Base-by-base conservation (phyloP, 1,140 invertebrate genomes). In the Leptinotarsa lineolata region DNA sequence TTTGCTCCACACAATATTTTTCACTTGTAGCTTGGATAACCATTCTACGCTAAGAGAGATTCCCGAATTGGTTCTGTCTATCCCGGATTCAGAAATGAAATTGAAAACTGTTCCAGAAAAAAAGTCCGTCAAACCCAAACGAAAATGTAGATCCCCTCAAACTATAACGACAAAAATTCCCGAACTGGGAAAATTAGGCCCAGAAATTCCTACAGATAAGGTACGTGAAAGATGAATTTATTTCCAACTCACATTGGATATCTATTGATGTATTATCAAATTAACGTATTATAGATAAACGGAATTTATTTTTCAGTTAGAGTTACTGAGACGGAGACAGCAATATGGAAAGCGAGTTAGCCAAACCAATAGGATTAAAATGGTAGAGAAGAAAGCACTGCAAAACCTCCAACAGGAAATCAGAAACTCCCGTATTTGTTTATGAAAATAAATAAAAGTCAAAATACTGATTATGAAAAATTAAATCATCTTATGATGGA, bases 271-370 rank as follows among this genome's bases (percentile, higher is more conserved):
- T 2, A 39, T 39, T 39, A 8, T 8, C 30, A 39, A 8, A 39
- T 39, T 11, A 39, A 39, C 30, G 8, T 39, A 39, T 8, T 11
- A 8, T 39, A 39, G 13, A 61, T 61, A 21, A 61, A 13, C 60
- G 22, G 8, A 39, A 54, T 68, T 21, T 3, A 24, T 21, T 69
- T 77, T 79, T 44, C 44, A 81, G 80, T 39, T 82, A 39, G 77
- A 81, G 54, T 64, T 73, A 22, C 68, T 79, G 68, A 76, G 78
- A 68, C 76, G 73, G 58, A 58, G 79, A 45, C 78, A 80, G 74
- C 66, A 74, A 67, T 83, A 83, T 70, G 82, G 82, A 20, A 79
- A 79, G 67, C 79, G 76, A 64, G 80, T 78, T 24, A 83, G 80
- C 71, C 73, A 80, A 64, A 74, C 76, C 54, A 82, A 82, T 67